Evolutionary conservation across 2,113 vertebrate species (phyloP), one percentile per base, ranked within the genome.

Genomic region (Lampris incognitus): DNA sequence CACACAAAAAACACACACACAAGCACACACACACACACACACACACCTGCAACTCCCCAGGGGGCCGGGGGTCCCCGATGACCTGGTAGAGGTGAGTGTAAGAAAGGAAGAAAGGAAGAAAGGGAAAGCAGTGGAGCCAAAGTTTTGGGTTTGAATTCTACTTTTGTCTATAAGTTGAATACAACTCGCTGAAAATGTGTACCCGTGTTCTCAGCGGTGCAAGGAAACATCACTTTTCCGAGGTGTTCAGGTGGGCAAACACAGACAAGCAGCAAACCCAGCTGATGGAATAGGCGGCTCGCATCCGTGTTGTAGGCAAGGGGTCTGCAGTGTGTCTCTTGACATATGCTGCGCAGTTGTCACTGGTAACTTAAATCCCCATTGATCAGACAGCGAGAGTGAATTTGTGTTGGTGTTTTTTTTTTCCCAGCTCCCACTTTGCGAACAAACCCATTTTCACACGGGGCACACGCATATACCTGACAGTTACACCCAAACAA

Each of bases 401-500:
- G 88, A 91, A 93, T 93, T 89, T 90, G 91, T 90, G 88, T 77
- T 86, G 78, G 85, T 88, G 84, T 86, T 87, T 90, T 92, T 88
- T 90, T 87, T 76, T 38, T 58, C 1, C 86, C 79, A 89, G 89
- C 86, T 93, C 88, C 91, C 92, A 90, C 90, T 92, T 93, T 92
- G 88, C 85, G 87, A 92, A 93, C 91, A 93, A 92, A 89, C 92
- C 88, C 86, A 87, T 90, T 93, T 92, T 93, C 91, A 90, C 89
- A 87, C 88, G 83, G 87, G 90, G 86, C 91, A 83, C 90, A 91
- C 79, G 86, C 85, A 81, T 70, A 88, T 90, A 92, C 90, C 92
- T 93, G 92, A 93, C 91, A 93, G 92, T 91, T 93, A 92, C 91
- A 92, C 90, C 91, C 91, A 93, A 91, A 91, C 91, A 92, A 92